Conservation (phyloP, 2,888 invertebrate species). For the Agrotis ipsilon region DNA sequence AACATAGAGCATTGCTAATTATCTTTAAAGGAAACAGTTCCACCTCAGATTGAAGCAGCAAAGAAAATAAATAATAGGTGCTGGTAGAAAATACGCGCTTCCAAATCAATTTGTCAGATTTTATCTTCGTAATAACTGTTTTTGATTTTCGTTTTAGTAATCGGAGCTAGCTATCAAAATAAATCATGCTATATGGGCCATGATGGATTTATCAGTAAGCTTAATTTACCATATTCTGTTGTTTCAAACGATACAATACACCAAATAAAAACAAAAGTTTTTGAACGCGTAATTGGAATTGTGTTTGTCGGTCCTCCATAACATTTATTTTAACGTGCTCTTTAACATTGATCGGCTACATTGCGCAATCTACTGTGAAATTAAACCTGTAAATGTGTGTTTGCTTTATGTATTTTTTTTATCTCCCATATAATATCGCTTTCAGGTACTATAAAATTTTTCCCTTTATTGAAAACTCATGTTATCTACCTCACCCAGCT, state of each 20-base stretch:
- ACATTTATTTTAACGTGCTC: conserved; percentile 60
- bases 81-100: neutral
- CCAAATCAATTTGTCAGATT: conserved; percentile 24
- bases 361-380: conserved; percentile 65
- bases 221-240: conserved; percentile 22
- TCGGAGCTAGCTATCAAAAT: conserved; percentile 23
- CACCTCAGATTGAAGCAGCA: neutral
- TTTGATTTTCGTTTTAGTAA: conserved; percentile 13
- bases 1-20: conserved; percentile 23
- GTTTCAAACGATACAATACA: conserved; percentile 16
- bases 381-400: conserved; percentile 60
- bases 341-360: conserved; percentile 56
- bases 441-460: conserved; percentile 11
- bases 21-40: conserved; percentile 6
- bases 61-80: conserved; percentile 4
- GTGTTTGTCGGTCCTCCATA: conserved; percentile 46
- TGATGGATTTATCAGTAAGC: conserved; percentile 15
- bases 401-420: conserved; percentile 51
- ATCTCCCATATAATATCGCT: conserved; percentile 33
- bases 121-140: conserved; percentile 15
- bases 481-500: neutral
- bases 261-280: conserved; percentile 35
- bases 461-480: conserved; percentile 31
- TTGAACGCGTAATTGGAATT: conserved; percentile 41
- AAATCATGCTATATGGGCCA: conserved; percentile 3